Conservation (phyloP, 2,113 vertebrate species). For the Nibea albiflora region DNA sequence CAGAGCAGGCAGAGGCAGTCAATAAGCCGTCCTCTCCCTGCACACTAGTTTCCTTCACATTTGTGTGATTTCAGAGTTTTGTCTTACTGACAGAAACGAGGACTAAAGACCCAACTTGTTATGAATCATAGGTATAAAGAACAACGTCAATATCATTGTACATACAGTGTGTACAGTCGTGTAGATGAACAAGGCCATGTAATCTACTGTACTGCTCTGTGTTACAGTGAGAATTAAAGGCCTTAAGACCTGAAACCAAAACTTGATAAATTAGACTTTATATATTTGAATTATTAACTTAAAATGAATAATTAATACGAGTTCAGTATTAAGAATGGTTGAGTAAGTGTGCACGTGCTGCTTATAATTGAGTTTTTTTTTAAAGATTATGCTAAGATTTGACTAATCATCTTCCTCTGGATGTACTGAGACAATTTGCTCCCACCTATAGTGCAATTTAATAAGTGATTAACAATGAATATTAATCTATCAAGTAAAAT, state of each 20-base stretch:
- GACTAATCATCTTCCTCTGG: constrained; percentile 20
- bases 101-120: not conserved
- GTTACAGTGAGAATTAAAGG: constrained; percentile 1
- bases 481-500: not conserved
- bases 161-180: not conserved
- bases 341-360: constrained; percentile 33
- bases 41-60: not conserved
- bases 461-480: not conserved
- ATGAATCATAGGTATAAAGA: not conserved
- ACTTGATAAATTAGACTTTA: constrained; percentile 44
- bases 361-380: constrained; percentile 38
- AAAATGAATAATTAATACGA: constrained; percentile 43
- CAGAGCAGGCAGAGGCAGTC: not conserved
- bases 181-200: too few species aligned
- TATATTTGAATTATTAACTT: constrained; percentile 52
- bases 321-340: constrained; percentile 45
- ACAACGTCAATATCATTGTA: not conserved
- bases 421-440: not conserved
- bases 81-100: not conserved
- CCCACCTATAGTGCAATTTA: not conserved
- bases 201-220: too few species aligned
- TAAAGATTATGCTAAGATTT: not conserved
- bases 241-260: constrained; percentile 44
- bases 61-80: not conserved
- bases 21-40: not conserved